Conservation (phyloP, 1,140 invertebrate species). For the Sinonovacula constricta region DNA sequence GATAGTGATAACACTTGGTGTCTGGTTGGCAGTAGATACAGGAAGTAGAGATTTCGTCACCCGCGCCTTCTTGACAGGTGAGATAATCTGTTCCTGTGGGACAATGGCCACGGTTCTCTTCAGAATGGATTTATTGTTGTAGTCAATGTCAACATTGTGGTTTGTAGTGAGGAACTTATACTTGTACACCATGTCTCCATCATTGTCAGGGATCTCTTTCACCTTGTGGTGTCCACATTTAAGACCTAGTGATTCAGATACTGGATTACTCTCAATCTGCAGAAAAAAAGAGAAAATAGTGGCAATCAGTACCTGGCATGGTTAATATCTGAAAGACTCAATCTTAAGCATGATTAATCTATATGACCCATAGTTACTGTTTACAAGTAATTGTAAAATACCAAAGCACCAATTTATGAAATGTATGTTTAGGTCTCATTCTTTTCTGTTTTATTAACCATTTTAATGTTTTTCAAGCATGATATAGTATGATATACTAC, state of each 20-base stretch:
- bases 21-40: background rate
- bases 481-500: too few relatives aligned
- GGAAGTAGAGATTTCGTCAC: too few relatives aligned
- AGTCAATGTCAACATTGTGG: constrained; percentile 23
- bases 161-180: constrained; percentile 63
- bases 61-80: constrained; percentile 46
- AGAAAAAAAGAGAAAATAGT: too few relatives aligned
- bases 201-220: constrained; percentile 59
- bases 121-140: constrained; percentile 38
- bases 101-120: constrained; percentile 63
- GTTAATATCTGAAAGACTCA: too few relatives aligned
- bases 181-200: constrained; percentile 54
- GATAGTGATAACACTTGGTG: background rate
- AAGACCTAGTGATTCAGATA: constrained; percentile 64
- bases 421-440: too few relatives aligned
- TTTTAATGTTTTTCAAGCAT: too few relatives aligned
- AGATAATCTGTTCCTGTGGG: constrained; percentile 57
- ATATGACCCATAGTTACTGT: too few relatives aligned
- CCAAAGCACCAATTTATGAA: too few relatives aligned
- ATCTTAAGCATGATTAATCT: too few relatives aligned
- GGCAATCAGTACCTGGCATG: too few relatives aligned
- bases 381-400: too few relatives aligned
- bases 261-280: constrained; percentile 61
- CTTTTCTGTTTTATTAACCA: too few relatives aligned
- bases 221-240: constrained; percentile 60